Percentiles rank a stretch among this genome's conserved stretches.
These are phyloP conservation scores for Meiosimyza decipiens DNA, from an alignment of 2,888 invertebrate genomes.

Conservation along the genomic window DNA sequence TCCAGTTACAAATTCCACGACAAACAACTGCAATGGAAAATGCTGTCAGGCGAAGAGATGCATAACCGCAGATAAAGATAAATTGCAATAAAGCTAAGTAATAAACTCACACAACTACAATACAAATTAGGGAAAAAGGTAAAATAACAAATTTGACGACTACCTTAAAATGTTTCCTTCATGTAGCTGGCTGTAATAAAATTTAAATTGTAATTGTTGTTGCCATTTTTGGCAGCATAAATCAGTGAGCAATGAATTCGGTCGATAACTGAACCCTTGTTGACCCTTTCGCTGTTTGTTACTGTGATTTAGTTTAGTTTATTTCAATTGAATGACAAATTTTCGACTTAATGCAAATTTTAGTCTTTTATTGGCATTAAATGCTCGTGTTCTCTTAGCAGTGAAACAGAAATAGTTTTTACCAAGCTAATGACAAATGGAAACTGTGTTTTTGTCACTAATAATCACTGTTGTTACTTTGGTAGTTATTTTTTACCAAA, in stretches of 20 bases:
- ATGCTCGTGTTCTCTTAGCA: no score
- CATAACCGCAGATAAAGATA: constrained; percentile 51
- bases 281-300: no score
- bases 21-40: constrained; percentile 26
- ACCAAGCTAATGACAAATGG: no score
- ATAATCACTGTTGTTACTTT: no score
- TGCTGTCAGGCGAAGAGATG: constrained; percentile 44
- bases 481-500: no score
- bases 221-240: constrained; percentile 1
- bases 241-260: constrained; percentile 20
- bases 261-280: not conserved
- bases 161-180: constrained; percentile 22
- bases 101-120: not conserved
- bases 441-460: no score
- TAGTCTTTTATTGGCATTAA: no score
- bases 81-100: not conserved
- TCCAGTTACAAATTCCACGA: constrained; percentile 46
- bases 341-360: no score
- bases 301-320: no score
- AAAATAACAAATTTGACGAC: not conserved
- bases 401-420: no score
- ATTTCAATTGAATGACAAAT: no score
- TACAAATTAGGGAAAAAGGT: no score
- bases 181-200: not conserved
- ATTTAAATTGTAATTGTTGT: constrained; percentile 22